Evolutionary conservation across 1,140 invertebrate genomes (phyloP), one percentile per base, ranked within the genome.

Genomic region (Drosophila kikkawai): DNA sequence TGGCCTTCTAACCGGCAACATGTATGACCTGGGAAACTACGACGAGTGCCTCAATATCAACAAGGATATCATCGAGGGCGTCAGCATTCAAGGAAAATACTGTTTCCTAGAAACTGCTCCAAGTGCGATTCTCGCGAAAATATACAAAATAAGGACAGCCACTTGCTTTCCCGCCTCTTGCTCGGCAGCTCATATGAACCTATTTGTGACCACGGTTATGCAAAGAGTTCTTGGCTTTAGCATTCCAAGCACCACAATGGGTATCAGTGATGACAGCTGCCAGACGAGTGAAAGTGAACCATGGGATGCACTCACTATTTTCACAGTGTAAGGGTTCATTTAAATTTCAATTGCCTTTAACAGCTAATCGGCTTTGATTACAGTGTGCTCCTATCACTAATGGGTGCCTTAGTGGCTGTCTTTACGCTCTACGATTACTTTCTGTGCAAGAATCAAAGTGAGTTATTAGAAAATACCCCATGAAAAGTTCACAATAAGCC

Each of bases 11-110:
- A n/a, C 41, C 8, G 64, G 64, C 4, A 66, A 66, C 22, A 19
- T 37, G 68, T 42, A 68, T 70, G 70, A 82, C 37, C 41, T 88
- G 13, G 84, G 82, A 11, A 77, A 88, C 58, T 85, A 47, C 37
- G 80, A 82, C 36, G 68, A 85, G 48, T 86, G 82, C 19, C 29
- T 85, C 4, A 36, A 44, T 0, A 75, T 79, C 34, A 68, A 79
- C 0, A 58, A 75, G 8, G 22, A 19, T 0, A 42, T 79, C 3
- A 8, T 15, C 9, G 42, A 51, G 3, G 13, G 13, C 11, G 9
- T 55, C 8, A n/a, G 11, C 1, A 69, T 80, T 3, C 37, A 53
- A 8, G 79, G 81, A 39, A 82, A 83, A 34, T 81, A 81, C 19
- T 83, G 79, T 8, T 48, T 53, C 2, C 32, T 44, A 3, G 51